A percentile compares a stretch with the other conserved stretches of the same genome.
Evolutionary conservation across 2,888 invertebrate species (phyloP).

Genomic region (Diarsia rubi): DNA sequence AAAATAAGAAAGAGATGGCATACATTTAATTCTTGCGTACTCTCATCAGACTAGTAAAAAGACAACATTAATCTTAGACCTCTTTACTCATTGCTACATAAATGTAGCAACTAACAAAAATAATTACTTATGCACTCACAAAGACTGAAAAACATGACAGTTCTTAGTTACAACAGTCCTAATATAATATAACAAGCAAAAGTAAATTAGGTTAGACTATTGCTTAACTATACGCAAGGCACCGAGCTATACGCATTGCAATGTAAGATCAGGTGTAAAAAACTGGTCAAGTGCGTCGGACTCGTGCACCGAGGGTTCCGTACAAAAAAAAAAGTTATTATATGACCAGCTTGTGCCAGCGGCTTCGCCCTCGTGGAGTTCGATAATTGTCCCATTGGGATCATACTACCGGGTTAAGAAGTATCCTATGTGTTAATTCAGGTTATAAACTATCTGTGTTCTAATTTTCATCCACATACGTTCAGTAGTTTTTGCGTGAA

Average conservation of each 20-base stretch:
- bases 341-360: too few relatives aligned
- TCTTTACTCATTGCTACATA: conserved; percentile 9
- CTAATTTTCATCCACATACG: too few relatives aligned
- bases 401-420: too few relatives aligned
- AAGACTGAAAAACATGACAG: conserved; percentile 44
- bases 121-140: conserved; percentile 37
- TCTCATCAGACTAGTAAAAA: not conserved
- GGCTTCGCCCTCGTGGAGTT: too few relatives aligned
- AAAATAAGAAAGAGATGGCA: not conserved
- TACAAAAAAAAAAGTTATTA: too few relatives aligned
- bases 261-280: conserved; percentile 39
- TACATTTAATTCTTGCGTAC: not conserved
- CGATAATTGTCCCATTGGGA: too few relatives aligned
- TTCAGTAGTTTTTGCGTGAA: too few relatives aligned
- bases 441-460: too few relatives aligned
- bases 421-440: too few relatives aligned
- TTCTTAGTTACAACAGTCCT: conserved; percentile 39
- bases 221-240: conserved; percentile 36
- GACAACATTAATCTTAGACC: not conserved
- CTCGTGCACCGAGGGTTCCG: too few relatives aligned
- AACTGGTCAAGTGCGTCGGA: too few relatives aligned
- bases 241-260: conserved; percentile 35
- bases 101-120: conserved; percentile 16
- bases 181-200: conserved; percentile 51
- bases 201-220: conserved; percentile 57